Base-by-base conservation (phyloP, 2,797 vertebrate genomes). In the Sandelia bainsii region DNA sequence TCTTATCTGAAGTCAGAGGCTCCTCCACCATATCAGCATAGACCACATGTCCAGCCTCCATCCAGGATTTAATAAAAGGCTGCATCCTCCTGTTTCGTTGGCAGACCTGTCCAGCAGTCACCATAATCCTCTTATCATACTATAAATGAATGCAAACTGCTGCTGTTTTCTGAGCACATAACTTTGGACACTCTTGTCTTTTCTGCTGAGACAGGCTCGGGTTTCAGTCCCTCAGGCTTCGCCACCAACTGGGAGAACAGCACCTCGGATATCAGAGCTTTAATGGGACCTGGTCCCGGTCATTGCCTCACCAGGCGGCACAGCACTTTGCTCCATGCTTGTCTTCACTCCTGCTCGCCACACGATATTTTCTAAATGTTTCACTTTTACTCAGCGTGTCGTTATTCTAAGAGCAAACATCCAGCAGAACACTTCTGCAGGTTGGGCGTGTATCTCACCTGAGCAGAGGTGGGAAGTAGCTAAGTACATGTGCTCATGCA, bases 131-230 rank as follows among this genome's bases (percentile, higher is more conserved):
- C 19, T 29, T 68, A 53, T 65, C 16, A 4, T 2, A 3, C 42
- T 48, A 17, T 20, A 6, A 59, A 42, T 50, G 42, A 39, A 50
- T 20, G 45, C 48, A 53, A 44, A 29, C 59, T 22, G 42, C 60
- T 61, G n/a, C 61, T 65, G 61, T 23, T 63, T 8, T 37, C 14
- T 56, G 22, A 72, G 25, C 25, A 12, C 27, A 49, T 40, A 29
- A 17, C 57, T 57, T 23, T 60, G 27, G 37, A 25, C 22, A 37
- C 17, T 7, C 49, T 51, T 1, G 8, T 62, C 22, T 57, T 20
- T 40, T 48, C 44, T 56, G 39, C 73, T 63, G 58, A 62, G 59
- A 53, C 22, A 10, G 25, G 9, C 48, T 52, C 54, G 16, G 40
- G 29, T 69, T 39, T 59, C 12, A 10, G 25, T 54, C 42, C 44